Percentiles rank a stretch among this genome's conserved stretches.
phyloP scores from a whole-genome alignment of 2,888 invertebrate genomes.

The Xanthorhoe designata region DNA sequence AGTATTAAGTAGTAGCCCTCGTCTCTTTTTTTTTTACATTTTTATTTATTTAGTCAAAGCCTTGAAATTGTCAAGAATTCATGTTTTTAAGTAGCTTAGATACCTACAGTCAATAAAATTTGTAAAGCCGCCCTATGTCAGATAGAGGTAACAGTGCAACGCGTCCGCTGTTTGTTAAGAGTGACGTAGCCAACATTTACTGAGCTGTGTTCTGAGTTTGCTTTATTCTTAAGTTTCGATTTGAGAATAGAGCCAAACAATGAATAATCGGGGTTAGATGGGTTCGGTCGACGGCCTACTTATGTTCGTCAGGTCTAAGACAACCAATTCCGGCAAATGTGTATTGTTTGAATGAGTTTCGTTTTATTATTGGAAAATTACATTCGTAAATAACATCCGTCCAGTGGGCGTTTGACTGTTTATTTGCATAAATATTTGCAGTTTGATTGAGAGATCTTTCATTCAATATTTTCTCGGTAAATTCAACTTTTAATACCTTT shows the following conservation, averaged over 20 bases:
- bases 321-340: background rate
- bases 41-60: no score
- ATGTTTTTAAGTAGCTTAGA: no score
- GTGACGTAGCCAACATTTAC: background rate
- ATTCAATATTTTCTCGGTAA: background rate
- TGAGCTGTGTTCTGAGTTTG: slow-evolving; percentile 35
- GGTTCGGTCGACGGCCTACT: slow-evolving; percentile 34
- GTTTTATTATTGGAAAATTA: background rate
- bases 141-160: background rate
- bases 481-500: background rate
- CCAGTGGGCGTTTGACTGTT: background rate
- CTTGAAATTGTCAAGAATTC: no score
- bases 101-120: no score
- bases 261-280: slow-evolving; percentile 41
- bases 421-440: background rate
- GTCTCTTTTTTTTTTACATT: no score
- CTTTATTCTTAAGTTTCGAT: slow-evolving; percentile 47
- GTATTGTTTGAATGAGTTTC: slow-evolving; percentile 4
- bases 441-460: background rate
- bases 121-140: no score
- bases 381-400: background rate
- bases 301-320: slow-evolving; percentile 1
- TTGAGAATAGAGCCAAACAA: slow-evolving; percentile 41
- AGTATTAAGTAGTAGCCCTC: no score
- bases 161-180: background rate